Percentiles rank a stretch among this genome's conserved stretches.
Conservation (phyloP, 2,113 vertebrate species). For the Varanus salvator region DNA sequence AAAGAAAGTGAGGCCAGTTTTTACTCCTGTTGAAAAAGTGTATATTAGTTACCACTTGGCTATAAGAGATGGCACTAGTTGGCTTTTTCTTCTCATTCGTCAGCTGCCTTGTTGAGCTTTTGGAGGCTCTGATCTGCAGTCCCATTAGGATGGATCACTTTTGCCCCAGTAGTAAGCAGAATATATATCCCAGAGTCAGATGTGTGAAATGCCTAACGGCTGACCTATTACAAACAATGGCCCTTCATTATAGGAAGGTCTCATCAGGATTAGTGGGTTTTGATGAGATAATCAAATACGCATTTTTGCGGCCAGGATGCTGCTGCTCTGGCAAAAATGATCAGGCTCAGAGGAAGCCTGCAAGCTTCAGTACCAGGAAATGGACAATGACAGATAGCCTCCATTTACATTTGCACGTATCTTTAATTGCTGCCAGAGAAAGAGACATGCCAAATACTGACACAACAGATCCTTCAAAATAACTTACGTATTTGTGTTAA, state of each 20-base stretch:
- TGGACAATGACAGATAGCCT: slow-evolving; percentile 71
- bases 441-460: slow-evolving; percentile 73
- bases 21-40: not conserved
- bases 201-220: slow-evolving; percentile 69
- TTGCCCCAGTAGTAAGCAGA: slow-evolving; percentile 71
- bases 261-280: slow-evolving; percentile 69
- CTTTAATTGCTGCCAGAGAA: slow-evolving; percentile 70
- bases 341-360: slow-evolving; percentile 64
- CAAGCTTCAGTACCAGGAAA: slow-evolving; percentile 64
- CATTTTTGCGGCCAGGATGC: slow-evolving; percentile 64
- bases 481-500: slow-evolving; percentile 75
- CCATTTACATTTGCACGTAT: slow-evolving; percentile 73
- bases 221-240: slow-evolving; percentile 72
- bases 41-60: slow-evolving; percentile 1
- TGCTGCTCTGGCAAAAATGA: slow-evolving; percentile 59
- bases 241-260: slow-evolving; percentile 52
- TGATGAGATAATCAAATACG: slow-evolving; percentile 70
- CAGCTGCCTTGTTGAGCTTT: slow-evolving; percentile 62
- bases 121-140: slow-evolving; percentile 52
- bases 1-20: not conserved
- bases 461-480: slow-evolving; percentile 75
- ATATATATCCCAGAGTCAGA: slow-evolving; percentile 58
- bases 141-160: slow-evolving; percentile 66
- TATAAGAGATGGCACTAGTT: slow-evolving; percentile 8
- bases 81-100: slow-evolving; percentile 41